Conservation (phyloP, 1,140 invertebrate genomes). For the Lutraria rhynchaena region DNA sequence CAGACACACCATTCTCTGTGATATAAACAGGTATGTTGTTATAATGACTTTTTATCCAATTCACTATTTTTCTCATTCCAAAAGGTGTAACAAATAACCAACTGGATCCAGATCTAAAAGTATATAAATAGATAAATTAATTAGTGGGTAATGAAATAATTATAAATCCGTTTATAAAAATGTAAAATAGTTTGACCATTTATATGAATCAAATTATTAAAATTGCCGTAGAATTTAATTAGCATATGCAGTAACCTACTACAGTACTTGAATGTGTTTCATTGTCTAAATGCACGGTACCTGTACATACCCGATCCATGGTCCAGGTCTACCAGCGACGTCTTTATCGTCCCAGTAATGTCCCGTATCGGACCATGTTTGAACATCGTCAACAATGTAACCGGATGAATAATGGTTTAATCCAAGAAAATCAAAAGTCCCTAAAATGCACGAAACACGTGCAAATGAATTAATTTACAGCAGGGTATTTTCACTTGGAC, state of each 20-base stretch:
- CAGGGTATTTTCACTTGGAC: no score
- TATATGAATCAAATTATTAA: no score
- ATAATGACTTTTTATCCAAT: conserved; percentile 86
- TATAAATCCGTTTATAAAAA: no score
- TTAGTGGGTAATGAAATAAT: no score
- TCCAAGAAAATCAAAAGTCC: conserved; percentile 76
- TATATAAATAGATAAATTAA: no score
- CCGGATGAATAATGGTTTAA: conserved; percentile 78
- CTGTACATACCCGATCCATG: conserved; percentile 64
- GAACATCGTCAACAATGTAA: conserved; percentile 56
- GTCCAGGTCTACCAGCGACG: conserved; percentile 47
- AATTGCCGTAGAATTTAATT: no score
- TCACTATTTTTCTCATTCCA: conserved; percentile 87
- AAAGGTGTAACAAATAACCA: conserved; percentile 84
- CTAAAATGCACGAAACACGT: no score
- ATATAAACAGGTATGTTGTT: conserved; percentile 86
- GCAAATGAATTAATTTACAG: no score
- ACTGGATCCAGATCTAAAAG: conserved; percentile 69
- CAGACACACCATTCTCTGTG: conserved; percentile 88
- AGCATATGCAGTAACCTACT: no score
- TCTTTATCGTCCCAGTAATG: conserved; percentile 67
- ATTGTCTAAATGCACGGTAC: no score
- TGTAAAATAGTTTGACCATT: no score
- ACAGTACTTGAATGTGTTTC: no score
- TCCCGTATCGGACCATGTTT: conserved; percentile 16